A percentile compares a stretch with the other conserved stretches of the same genome.
phyloP scores from a whole-genome alignment of 2,888 invertebrate species.

The Pammene fasciana region DNA sequence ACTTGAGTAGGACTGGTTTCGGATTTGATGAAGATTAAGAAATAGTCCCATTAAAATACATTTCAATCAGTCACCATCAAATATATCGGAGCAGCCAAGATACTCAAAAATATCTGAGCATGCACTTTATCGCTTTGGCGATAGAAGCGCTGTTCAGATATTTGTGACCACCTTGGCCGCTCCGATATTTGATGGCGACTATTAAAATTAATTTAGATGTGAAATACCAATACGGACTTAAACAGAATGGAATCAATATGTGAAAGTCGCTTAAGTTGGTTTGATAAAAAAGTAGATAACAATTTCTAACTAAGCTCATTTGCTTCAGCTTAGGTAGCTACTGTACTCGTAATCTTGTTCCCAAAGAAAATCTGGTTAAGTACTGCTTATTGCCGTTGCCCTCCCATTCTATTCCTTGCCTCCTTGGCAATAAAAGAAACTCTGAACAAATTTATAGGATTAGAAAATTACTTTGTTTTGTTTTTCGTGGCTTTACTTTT shows the following conservation, averaged over 20 bases:
- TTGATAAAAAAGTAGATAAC: constrained; percentile 44
- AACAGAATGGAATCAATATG: not conserved
- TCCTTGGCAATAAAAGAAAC: constrained; percentile 31
- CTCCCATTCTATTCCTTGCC: constrained; percentile 26
- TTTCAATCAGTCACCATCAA: too few species aligned
- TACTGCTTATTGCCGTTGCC: constrained; percentile 39
- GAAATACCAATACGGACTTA: too few species aligned
- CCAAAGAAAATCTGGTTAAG: constrained; percentile 44
- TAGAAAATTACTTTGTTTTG: constrained; percentile 18
- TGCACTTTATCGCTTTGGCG: too few species aligned
- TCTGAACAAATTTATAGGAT: constrained; percentile 13
- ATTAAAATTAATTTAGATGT: too few species aligned
- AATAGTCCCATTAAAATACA: too few species aligned
- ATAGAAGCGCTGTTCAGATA: too few species aligned
- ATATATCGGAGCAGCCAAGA: too few species aligned
- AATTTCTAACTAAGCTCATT: constrained; percentile 55
- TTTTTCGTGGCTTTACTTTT: constrained; percentile 12
- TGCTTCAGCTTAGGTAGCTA: constrained; percentile 51
- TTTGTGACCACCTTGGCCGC: too few species aligned
- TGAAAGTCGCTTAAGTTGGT: not conserved
- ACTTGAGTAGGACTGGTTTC: too few species aligned
- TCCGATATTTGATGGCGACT: too few species aligned
- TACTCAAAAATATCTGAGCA: too few species aligned
- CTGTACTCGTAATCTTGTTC: constrained; percentile 58
- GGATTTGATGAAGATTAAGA: too few species aligned